Evolutionary conservation across 2,113 vertebrate species (phyloP).

Genomic region (Octodon degus): DNA sequence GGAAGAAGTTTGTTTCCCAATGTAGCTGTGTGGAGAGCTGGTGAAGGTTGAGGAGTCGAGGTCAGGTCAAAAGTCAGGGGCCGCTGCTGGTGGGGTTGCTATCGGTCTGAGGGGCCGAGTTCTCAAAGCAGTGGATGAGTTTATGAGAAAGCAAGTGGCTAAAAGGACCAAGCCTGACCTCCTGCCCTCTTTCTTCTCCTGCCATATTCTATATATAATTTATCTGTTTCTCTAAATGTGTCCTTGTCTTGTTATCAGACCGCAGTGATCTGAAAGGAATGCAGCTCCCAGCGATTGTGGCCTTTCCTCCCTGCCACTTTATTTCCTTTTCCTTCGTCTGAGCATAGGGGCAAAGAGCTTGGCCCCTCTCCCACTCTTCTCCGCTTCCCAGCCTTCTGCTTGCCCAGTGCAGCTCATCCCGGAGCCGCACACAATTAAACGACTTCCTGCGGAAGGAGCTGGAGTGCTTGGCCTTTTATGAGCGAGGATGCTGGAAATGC

Average conservation of each 20-base stretch:
- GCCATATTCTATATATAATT: background rate
- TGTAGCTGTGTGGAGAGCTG: background rate
- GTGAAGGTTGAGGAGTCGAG: background rate
- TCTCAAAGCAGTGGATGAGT: background rate
- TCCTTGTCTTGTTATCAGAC: background rate
- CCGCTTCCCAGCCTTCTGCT: slow-evolving; percentile 34
- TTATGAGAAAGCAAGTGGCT: background rate
- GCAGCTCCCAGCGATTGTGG: background rate
- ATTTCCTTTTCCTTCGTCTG: slow-evolving; percentile 33
- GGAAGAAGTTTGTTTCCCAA: background rate
- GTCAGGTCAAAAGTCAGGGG: background rate
- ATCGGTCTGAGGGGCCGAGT: background rate
- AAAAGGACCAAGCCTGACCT: background rate
- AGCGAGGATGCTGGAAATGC: slow-evolving; percentile 7
- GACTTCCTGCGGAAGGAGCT: slow-evolving; percentile 54
- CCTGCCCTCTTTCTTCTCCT: background rate
- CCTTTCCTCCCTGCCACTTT: slow-evolving; percentile 33
- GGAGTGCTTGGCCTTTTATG: slow-evolving; percentile 52
- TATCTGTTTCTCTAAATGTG: background rate
- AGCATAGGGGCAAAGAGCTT: background rate
- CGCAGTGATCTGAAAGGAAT: slow-evolving; percentile 12
- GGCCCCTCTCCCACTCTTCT: background rate
- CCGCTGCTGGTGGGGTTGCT: background rate
- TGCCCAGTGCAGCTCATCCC: slow-evolving; percentile 40
- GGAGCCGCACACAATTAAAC: slow-evolving; percentile 73